These are phyloP conservation scores for Epinephelus fuscoguttatus DNA, from an alignment of 2,113 vertebrate species.

Conservation along the genomic window DNA sequence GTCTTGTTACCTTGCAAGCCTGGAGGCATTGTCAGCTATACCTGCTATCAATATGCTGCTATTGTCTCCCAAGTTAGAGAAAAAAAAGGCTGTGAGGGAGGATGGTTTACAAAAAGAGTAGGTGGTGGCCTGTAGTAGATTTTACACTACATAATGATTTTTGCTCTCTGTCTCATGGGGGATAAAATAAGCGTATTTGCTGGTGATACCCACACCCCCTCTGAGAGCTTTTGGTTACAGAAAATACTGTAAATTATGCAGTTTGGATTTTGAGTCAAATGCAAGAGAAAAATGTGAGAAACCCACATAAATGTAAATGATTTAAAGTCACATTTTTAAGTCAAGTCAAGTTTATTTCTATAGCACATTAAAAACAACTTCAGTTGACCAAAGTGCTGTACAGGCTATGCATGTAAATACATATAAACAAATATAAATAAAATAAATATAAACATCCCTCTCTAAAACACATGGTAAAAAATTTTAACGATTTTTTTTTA, in stretches of 20 bases:
- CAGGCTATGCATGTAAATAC: too few relatives aligned
- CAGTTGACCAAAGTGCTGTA: too few relatives aligned
- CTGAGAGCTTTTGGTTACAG: not conserved
- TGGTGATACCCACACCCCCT: not conserved
- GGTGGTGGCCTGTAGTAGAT: not conserved
- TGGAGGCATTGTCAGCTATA: slow-evolving; percentile 57
- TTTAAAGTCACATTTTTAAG: not conserved
- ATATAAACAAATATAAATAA: too few relatives aligned
- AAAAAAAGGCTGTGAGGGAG: slow-evolving; percentile 7
- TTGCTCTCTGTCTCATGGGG: not conserved
- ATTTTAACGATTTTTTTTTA: too few relatives aligned
- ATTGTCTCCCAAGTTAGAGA: slow-evolving; percentile 48
- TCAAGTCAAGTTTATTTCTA: not conserved
- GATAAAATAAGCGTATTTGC: not conserved
- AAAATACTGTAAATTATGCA: not conserved
- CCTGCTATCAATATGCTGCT: slow-evolving; percentile 50
- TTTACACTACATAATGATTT: not conserved
- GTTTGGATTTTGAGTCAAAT: not conserved
- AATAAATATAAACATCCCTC: too few relatives aligned
- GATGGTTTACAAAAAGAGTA: slow-evolving; percentile 11
- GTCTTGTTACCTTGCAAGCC: slow-evolving; percentile 66
- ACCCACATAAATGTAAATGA: not conserved
- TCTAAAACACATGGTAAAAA: too few relatives aligned
- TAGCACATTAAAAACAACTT: too few relatives aligned
- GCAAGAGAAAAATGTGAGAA: not conserved